Evolutionary conservation across 1,140 invertebrate species (phyloP).

Genomic region (Drosophila virilis): DNA sequence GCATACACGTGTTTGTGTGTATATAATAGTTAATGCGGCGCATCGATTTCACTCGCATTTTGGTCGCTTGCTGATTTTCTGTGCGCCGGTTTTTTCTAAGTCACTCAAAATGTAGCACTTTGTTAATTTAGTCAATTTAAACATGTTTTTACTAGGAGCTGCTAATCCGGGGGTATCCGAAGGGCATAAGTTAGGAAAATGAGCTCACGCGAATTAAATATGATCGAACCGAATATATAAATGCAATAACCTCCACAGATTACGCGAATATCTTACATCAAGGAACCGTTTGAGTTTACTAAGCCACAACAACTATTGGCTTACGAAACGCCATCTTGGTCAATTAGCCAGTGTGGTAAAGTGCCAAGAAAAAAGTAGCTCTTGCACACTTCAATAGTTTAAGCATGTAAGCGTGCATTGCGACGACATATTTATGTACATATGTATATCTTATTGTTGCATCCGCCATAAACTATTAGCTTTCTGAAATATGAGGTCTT

Average conservation of each 20-base stretch:
- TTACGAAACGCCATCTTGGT: conserved; percentile 65
- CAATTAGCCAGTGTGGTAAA: conserved; percentile 45
- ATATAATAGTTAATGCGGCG: no score
- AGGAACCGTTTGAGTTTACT: conserved; percentile 61
- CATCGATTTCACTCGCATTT: no score
- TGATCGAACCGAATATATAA: conserved; percentile 35
- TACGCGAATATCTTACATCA: conserved; percentile 25
- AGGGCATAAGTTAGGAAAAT: conserved; percentile 36
- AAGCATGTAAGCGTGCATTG: conserved; percentile 38
- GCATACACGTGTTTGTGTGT: no score
- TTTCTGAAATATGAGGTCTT: no score
- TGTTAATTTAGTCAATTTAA: no score
- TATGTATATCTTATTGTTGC: conserved; percentile 4
- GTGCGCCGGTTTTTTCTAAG: no score
- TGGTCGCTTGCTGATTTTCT: no score
- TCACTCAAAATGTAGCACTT: no score
- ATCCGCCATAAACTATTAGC: no score
- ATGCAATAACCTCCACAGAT: conserved; percentile 12
- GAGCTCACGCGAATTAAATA: conserved; percentile 51
- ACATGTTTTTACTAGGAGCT: no score
- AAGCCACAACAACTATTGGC: conserved; percentile 62
- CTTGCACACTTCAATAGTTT: not conserved
- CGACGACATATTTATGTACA: conserved; percentile 20
- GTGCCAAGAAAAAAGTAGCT: conserved; percentile 10
- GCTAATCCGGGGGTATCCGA: no score